phyloP scores from a whole-genome alignment of 2,113 vertebrate genomes.

The Electrona antarctica region DNA sequence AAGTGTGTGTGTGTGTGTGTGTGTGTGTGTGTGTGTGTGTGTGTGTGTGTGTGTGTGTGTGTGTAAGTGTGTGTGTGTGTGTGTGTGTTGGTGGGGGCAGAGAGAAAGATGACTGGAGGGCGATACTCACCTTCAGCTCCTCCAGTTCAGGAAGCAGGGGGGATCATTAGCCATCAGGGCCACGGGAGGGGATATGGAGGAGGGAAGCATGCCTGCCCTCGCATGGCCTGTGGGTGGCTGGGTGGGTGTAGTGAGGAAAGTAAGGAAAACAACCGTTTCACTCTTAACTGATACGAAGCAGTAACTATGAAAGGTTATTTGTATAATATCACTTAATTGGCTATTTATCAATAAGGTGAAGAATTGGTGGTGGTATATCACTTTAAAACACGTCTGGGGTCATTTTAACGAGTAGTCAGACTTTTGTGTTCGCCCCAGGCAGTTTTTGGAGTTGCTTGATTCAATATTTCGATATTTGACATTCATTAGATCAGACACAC shows the following conservation, averaged over 20 bases:
- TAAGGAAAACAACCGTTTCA: neutral
- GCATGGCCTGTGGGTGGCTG: conserved; percentile 6
- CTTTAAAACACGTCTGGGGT: no score
- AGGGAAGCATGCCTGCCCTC: conserved; percentile 27
- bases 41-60: no score
- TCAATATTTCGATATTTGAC: no score
- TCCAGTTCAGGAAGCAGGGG: conserved; percentile 63
- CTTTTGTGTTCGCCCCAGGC: no score
- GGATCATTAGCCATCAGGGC: conserved; percentile 60
- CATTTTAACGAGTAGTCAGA: no score
- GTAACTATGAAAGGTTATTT: conserved; percentile 14
- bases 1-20: conserved; percentile 38
- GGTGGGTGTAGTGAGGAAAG: neutral
- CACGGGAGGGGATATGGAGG: conserved; percentile 39
- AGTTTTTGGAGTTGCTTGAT: no score
- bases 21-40: no score
- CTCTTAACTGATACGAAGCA: conserved; percentile 6
- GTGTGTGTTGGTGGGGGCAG: conserved; percentile 56
- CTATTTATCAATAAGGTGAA: conserved; percentile 1
- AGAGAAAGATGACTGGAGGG: conserved; percentile 68
- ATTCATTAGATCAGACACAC: no score
- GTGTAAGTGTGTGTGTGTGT: no score
- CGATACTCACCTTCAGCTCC: conserved; percentile 71
- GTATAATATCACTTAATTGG: conserved; percentile 23
- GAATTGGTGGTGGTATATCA: no score